phyloP scores from a whole-genome alignment of 2,888 invertebrate genomes.

The Tetragnatha montana region DNA sequence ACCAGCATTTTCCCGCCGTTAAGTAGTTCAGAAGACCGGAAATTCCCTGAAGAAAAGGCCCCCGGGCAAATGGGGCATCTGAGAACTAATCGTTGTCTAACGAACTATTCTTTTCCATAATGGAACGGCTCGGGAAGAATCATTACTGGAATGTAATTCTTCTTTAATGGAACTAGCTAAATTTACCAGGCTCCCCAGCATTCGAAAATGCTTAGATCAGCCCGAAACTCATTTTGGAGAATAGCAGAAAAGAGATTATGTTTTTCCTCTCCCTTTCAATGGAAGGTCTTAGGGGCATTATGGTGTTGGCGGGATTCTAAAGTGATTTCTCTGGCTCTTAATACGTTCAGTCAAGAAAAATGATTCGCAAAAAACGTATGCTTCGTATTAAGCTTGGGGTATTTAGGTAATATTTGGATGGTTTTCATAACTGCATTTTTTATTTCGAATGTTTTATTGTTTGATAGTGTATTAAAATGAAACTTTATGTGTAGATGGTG shows the following conservation, averaged over 20 bases:
- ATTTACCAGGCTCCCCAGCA: conserved; percentile 40
- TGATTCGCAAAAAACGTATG: conserved; percentile 1
- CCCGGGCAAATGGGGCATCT: conserved; percentile 1
- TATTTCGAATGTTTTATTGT: neutral
- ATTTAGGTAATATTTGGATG: neutral
- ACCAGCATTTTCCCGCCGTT: neutral
- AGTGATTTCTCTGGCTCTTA: conserved; percentile 33
- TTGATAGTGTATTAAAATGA: neutral
- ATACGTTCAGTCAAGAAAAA: neutral
- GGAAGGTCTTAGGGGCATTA: conserved; percentile 21
- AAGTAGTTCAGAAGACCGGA: conserved; percentile 7
- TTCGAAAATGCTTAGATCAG: conserved; percentile 56
- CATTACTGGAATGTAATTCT: conserved; percentile 59
- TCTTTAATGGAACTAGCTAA: conserved; percentile 56
- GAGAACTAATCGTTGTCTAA: conserved; percentile 62
- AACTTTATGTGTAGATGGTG: too few relatives aligned
- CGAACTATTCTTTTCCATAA: conserved; percentile 64
- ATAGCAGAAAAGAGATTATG: conserved; percentile 36
- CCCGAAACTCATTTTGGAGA: conserved; percentile 37
- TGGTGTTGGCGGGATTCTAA: conserved; percentile 21
- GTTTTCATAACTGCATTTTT: neutral
- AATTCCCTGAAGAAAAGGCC: neutral
- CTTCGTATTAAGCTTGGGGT: neutral
- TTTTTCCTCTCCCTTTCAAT: conserved; percentile 29
- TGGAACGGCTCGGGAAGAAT: conserved; percentile 17